Evolutionary conservation across 2,797 vertebrate species (phyloP).

Genomic region (Ataeniobius toweri): DNA sequence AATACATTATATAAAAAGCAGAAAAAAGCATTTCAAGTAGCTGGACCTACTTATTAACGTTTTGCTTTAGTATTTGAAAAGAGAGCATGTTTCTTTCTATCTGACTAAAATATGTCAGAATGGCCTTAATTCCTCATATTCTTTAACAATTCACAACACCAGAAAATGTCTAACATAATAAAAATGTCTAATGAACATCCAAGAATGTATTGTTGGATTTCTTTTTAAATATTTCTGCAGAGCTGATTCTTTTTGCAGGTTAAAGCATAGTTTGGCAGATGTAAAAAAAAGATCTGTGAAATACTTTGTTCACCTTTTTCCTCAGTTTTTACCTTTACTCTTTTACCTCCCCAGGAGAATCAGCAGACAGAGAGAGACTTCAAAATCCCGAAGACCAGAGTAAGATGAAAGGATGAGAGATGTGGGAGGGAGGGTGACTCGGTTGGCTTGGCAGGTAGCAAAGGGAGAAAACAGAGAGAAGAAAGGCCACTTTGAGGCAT

Average conservation of each 20-base stretch:
- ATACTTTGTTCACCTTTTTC: constrained; percentile 58
- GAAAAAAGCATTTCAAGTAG: neutral
- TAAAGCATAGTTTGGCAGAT: constrained; percentile 60
- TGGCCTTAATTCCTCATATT: neutral
- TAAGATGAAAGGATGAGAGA: constrained; percentile 54
- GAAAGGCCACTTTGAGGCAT: constrained; percentile 50
- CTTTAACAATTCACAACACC: no score
- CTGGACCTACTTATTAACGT: neutral
- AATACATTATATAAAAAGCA: neutral
- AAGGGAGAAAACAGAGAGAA: constrained; percentile 74
- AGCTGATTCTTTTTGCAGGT: constrained; percentile 39
- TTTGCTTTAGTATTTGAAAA: neutral
- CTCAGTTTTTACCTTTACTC: constrained; percentile 37
- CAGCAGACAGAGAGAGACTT: constrained; percentile 35
- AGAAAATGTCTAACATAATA: neutral
- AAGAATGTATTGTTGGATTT: constrained; percentile 28
- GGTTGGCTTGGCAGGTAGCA: constrained; percentile 62
- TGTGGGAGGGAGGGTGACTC: constrained; percentile 47
- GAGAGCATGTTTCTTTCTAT: neutral
- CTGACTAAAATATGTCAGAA: neutral
- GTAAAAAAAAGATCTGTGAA: constrained; percentile 72
- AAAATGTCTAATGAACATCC: no score
- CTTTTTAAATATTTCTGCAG: constrained; percentile 69
- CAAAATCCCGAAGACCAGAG: constrained; percentile 47
- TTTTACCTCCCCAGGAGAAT: constrained; percentile 50